Evolutionary conservation across 2,797 vertebrate species (phyloP).

Genomic region (Muscicapa striata): DNA sequence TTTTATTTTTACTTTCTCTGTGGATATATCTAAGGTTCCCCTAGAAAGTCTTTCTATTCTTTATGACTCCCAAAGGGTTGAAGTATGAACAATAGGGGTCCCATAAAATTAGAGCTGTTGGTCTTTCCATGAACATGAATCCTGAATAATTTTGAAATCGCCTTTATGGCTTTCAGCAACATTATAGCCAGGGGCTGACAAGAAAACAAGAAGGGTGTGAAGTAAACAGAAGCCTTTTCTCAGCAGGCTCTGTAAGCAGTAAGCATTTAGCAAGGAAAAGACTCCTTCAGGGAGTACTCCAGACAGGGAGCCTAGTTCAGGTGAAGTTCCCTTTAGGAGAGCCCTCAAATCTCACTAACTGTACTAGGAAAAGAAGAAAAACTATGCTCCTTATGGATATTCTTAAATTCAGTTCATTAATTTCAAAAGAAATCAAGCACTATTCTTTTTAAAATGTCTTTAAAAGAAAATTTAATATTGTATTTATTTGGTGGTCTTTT

Average conservation of each 20-base stretch:
- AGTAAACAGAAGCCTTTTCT: neutral
- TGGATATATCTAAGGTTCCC: neutral
- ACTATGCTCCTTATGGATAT: neutral
- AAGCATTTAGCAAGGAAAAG: neutral
- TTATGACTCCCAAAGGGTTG: neutral
- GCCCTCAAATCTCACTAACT: neutral
- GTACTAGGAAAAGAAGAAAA: neutral
- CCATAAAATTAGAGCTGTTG: neutral
- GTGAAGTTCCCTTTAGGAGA: neutral
- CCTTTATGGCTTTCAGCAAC: neutral
- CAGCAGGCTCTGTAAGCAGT: neutral
- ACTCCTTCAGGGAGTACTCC: neutral
- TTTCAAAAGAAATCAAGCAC: neutral
- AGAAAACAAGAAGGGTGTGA: neutral
- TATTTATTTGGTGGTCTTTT: neutral
- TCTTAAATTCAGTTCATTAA: neutral
- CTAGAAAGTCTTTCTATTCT: neutral
- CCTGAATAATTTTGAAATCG: neutral
- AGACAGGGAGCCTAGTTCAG: neutral
- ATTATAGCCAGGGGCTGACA: neutral
- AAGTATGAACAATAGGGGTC: neutral
- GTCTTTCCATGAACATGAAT: neutral
- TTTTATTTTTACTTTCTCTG: neutral
- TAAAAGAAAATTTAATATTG: neutral
- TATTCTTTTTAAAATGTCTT: neutral